These are phyloP conservation scores for Pangasius macronema DNA, from an alignment of 2,797 vertebrate species.

Conservation along the genomic window DNA sequence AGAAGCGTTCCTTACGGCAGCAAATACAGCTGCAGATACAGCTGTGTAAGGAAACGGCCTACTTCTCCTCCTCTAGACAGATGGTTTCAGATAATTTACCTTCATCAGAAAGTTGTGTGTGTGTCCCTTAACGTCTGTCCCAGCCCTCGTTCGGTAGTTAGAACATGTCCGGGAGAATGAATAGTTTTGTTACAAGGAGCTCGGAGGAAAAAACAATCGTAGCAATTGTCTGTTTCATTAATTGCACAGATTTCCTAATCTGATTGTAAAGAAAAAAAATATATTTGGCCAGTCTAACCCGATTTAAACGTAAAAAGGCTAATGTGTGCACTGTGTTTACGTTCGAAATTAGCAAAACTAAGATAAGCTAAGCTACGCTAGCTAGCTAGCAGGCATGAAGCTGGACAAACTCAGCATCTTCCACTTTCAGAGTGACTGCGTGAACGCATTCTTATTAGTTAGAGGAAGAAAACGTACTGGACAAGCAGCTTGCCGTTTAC, in stretches of 20 bases:
- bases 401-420: not conserved
- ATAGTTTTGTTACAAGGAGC: not conserved
- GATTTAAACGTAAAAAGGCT: not conserved
- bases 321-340: not conserved
- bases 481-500: not conserved
- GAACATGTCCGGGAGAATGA: not conserved
- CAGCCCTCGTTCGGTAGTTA: not conserved
- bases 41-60: not conserved
- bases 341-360: not conserved
- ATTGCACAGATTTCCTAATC: not conserved
- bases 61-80: not conserved
- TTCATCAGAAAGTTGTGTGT: not conserved
- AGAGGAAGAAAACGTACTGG: not conserved
- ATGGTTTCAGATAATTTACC: not conserved
- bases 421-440: no score
- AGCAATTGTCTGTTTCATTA: not conserved
- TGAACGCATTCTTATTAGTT: not conserved
- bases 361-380: not conserved
- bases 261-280: not conserved
- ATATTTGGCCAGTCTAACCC: not conserved
- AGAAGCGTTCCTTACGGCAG: not conserved
- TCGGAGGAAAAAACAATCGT: not conserved
- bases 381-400: not conserved
- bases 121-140: not conserved
- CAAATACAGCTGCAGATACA: constrained; percentile 18